A percentile compares a stretch with the other conserved stretches of the same genome.
Evolutionary conservation across 2,888 invertebrate genomes (phyloP).

Genomic region (Deilephila elpenor): DNA sequence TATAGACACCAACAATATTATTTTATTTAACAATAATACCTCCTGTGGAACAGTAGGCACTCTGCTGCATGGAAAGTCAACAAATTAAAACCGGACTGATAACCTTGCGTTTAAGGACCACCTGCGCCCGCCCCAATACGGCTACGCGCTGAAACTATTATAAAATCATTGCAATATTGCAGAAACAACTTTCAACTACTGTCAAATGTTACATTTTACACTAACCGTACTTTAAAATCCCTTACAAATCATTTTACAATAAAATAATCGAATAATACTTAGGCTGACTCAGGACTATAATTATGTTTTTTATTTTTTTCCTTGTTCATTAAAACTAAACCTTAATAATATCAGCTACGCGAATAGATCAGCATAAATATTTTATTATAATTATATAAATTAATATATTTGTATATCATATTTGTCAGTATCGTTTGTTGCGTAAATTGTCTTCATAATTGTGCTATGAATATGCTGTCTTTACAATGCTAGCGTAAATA

Average conservation of each 20-base stretch:
- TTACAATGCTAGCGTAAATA: conserved; percentile 54
- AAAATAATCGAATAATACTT: conserved; percentile 63
- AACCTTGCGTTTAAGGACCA: too few species aligned
- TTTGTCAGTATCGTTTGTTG: conserved; percentile 68
- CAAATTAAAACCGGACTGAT: too few species aligned
- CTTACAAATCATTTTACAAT: conserved; percentile 50
- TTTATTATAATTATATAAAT: conserved; percentile 53
- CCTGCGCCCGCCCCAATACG: conserved; percentile 7
- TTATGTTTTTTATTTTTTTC: conserved; percentile 52
- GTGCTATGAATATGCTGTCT: conserved; percentile 63
- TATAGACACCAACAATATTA: too few species aligned
- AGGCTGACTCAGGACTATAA: conserved; percentile 68
- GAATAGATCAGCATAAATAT: conserved; percentile 65
- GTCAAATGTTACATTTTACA: conserved; percentile 49
- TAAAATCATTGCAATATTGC: conserved; percentile 17
- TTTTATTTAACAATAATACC: too few species aligned
- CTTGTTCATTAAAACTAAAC: conserved; percentile 65
- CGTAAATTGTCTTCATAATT: conserved; percentile 65
- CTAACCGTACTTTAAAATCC: conserved; percentile 47
- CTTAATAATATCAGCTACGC: conserved; percentile 74
- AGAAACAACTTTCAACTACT: conserved; percentile 41
- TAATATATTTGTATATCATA: conserved; percentile 58
- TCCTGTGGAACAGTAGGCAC: too few species aligned
- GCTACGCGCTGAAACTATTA: conserved; percentile 20
- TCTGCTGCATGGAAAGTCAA: too few species aligned